Conservation (phyloP, 2,797 vertebrate genomes). For the Gymnoscopelus microlampas region DNA sequence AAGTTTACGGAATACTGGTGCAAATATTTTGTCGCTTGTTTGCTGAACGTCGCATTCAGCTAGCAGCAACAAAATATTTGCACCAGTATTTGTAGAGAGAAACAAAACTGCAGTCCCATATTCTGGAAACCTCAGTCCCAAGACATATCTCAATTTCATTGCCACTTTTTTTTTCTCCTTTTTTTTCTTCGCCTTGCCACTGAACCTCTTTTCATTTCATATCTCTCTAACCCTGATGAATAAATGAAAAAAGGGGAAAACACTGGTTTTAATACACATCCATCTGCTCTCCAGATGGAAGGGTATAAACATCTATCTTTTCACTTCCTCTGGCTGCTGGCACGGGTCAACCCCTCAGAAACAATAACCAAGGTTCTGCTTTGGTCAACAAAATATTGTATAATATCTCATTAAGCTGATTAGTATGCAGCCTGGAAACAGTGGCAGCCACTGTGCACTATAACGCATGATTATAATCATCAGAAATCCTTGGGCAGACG, state of each 20-base stretch:
- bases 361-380: slow-evolving; percentile 95
- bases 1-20: too few species aligned
- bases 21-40: too few species aligned
- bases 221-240: slow-evolving; percentile 54
- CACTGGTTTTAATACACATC: slow-evolving; percentile 64
- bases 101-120: too few species aligned
- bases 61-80: too few species aligned
- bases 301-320: slow-evolving; percentile 66
- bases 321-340: slow-evolving; percentile 85
- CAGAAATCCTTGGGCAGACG: slow-evolving; percentile 85
- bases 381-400: slow-evolving; percentile 99
- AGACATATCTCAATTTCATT: slow-evolving; percentile 11
- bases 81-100: too few species aligned
- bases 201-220: slow-evolving; percentile 49
- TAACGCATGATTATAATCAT: slow-evolving; percentile 95
- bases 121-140: too few species aligned
- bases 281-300: slow-evolving; percentile 77
- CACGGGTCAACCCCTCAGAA: slow-evolving; percentile 92
- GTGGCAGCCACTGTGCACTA: slow-evolving; percentile 85
- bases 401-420: slow-evolving; percentile 99
- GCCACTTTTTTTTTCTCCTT: neutral
- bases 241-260: slow-evolving; percentile 51
- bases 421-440: slow-evolving; percentile 95
- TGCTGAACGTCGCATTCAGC: too few species aligned
- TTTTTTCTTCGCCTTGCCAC: neutral